phyloP scores from a whole-genome alignment of 2,113 vertebrate species.

The Anolis sagrei region DNA sequence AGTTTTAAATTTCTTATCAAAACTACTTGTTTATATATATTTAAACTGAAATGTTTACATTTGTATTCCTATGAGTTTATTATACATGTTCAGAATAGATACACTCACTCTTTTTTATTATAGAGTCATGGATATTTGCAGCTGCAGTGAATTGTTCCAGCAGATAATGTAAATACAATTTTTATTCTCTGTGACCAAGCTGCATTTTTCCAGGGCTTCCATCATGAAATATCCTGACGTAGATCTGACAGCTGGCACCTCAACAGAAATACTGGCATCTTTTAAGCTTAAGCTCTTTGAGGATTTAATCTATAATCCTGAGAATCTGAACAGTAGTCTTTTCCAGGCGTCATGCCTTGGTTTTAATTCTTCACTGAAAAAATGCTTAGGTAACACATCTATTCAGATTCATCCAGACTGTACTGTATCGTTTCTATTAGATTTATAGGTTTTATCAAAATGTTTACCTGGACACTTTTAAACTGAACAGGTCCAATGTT shows the following conservation, averaged over 20 bases:
- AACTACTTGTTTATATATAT: background rate
- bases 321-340: conserved; percentile 49
- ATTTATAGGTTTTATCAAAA: conserved; percentile 11
- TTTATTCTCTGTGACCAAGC: conserved; percentile 65
- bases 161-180: conserved; percentile 42
- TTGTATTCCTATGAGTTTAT: background rate
- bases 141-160: conserved; percentile 41
- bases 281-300: conserved; percentile 59
- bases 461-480: background rate
- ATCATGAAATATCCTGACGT: conserved; percentile 52
- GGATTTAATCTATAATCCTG: conserved; percentile 62
- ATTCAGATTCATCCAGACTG: background rate
- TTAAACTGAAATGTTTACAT: background rate
- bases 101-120: background rate
- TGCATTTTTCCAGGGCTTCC: conserved; percentile 64
- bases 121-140: conserved; percentile 14
- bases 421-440: background rate
- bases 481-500: background rate
- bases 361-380: background rate
- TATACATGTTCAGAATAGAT: background rate
- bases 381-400: conserved; percentile 40
- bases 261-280: conserved; percentile 46
- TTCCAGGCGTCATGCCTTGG: conserved; percentile 44
- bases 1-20: background rate
- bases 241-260: conserved; percentile 61